These are phyloP conservation scores for Aspidiotus rigidus DNA, from an alignment of 2,888 invertebrate genomes.

Conservation along the genomic window DNA sequence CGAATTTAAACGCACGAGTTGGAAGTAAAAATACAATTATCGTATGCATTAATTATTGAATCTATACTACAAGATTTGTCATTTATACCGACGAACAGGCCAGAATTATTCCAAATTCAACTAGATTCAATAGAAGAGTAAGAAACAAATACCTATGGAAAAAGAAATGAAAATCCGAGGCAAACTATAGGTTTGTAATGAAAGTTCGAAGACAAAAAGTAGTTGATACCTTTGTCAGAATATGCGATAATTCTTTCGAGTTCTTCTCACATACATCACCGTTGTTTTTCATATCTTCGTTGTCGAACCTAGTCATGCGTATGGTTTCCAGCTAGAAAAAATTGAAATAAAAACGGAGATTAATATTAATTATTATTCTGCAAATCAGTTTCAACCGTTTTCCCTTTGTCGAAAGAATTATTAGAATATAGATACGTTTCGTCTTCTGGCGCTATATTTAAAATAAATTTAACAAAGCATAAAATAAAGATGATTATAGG, in stretches of 20 bases:
- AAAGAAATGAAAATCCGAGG: not conserved
- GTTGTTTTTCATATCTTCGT: conserved; percentile 24
- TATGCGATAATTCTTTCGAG: conserved; percentile 24
- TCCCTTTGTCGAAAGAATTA: too few species aligned
- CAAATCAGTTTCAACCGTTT: too few species aligned
- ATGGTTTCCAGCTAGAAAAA: conserved; percentile 22
- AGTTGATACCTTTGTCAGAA: conserved; percentile 33
- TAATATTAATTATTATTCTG: too few species aligned
- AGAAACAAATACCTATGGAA: not conserved
- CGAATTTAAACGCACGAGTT: too few species aligned
- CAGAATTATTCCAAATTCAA: conserved; percentile 8
- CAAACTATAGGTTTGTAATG: not conserved
- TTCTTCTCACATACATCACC: conserved; percentile 15
- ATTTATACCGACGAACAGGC: too few species aligned
- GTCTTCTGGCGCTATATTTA: too few species aligned
- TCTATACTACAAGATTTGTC: too few species aligned
- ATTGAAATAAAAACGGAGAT: not conserved
- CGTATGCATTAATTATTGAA: too few species aligned
- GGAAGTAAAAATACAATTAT: too few species aligned
- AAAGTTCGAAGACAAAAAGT: not conserved
- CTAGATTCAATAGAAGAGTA: conserved; percentile 10
- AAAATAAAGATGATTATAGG: too few species aligned
- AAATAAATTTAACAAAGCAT: too few species aligned
- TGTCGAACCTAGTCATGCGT: conserved; percentile 18
- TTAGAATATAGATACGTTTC: too few species aligned